phyloP scores from a whole-genome alignment of 2,888 invertebrate genomes.

The Colletes collaris region DNA sequence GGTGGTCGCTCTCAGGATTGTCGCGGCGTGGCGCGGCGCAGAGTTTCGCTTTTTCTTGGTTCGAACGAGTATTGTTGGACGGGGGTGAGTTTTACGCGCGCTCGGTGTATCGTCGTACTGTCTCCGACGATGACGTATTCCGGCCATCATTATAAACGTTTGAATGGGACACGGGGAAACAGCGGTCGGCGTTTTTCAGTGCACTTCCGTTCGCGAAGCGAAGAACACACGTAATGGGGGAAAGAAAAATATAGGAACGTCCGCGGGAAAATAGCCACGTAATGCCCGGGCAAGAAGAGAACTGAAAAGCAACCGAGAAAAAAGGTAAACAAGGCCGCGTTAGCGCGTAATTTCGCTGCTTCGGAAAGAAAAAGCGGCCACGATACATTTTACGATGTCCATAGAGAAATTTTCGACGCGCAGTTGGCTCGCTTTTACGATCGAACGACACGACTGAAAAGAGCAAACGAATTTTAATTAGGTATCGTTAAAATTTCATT shows the following conservation, averaged over 20 bases:
- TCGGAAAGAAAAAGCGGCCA: background rate
- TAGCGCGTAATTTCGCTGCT: conserved; percentile 20
- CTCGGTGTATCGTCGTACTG: background rate
- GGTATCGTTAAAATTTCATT: too few relatives aligned
- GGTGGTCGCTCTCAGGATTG: too few relatives aligned
- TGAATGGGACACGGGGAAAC: conserved; percentile 15
- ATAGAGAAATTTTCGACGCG: conserved; percentile 6
- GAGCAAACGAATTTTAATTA: too few relatives aligned
- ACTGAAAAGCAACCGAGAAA: conserved; percentile 33
- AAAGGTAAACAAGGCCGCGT: conserved; percentile 26
- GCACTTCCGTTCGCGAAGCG: conserved; percentile 32
- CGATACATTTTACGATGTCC: conserved; percentile 11
- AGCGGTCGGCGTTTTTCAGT: conserved; percentile 45
- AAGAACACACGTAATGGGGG: conserved; percentile 39
- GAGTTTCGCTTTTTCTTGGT: background rate
- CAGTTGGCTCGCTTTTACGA: too few relatives aligned
- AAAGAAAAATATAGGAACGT: conserved; percentile 47
- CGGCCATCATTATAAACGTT: conserved; percentile 48
- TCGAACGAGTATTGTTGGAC: conserved; percentile 1
- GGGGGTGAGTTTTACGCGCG: conserved; percentile 27
- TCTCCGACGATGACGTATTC: conserved; percentile 30
- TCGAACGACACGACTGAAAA: too few relatives aligned
- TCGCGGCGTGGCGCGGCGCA: background rate
- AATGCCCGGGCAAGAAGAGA: conserved; percentile 30
- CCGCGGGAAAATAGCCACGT: conserved; percentile 45